A percentile compares a stretch with the other conserved stretches of the same genome.
phyloP scores from a whole-genome alignment of 35 echinoderm and acorn worm genomes.

The Heliocidaris erythrogramma region DNA sequence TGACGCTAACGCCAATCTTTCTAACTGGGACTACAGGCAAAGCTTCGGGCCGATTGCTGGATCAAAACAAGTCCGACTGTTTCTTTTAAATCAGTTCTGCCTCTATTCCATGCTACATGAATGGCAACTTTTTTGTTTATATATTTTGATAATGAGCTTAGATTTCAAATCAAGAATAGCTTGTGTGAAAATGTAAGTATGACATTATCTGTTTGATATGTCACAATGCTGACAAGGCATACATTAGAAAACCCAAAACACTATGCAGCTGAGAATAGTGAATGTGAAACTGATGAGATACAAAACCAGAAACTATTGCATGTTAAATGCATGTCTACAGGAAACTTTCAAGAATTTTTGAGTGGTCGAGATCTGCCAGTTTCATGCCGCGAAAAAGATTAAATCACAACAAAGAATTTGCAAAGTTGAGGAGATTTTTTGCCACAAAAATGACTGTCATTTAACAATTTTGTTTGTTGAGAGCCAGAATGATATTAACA shows the following conservation, averaged over 20 bases:
- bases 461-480: neutral
- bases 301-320: too few species aligned
- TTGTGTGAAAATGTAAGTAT: neutral
- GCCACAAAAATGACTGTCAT: neutral
- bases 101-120: neutral
- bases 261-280: neutral
- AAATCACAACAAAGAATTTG: too few species aligned
- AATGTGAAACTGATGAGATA: neutral
- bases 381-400: too few species aligned
- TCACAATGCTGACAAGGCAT: neutral
- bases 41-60: neutral
- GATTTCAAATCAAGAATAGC: neutral
- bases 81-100: neutral
- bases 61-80: neutral
- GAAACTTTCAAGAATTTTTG: too few species aligned
- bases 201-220: neutral
- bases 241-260: too few species aligned
- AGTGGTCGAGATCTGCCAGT: too few species aligned
- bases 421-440: neutral
- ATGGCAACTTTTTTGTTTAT: neutral
- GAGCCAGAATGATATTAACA: too few species aligned
- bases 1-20: constrained; percentile 33
- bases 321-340: too few species aligned
- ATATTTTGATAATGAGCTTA: neutral
- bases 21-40: neutral